phyloP scores from a whole-genome alignment of 30 jellyfish, hydroid and myxozoan genomes.

The Pseudorhiza aurosa region DNA sequence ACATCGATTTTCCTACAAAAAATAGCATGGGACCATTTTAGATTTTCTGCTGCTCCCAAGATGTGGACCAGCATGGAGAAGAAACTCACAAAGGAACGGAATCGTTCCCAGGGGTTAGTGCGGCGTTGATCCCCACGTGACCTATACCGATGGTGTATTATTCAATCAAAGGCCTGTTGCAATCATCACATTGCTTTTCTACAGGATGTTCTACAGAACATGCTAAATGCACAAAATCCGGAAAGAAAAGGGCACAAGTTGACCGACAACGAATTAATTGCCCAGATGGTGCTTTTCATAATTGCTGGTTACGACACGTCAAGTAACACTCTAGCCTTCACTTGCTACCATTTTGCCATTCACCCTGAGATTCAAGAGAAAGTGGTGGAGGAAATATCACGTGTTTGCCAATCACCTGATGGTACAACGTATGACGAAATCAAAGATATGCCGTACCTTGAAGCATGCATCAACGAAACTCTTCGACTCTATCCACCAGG shows the following conservation, averaged over 20 bases:
- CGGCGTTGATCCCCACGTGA: no score
- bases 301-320: slow-evolving; percentile 84
- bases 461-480: slow-evolving; percentile 57
- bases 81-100: no score
- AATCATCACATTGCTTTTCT: neutral
- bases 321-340: slow-evolving; percentile 36
- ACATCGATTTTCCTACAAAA: no score
- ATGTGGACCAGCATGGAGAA: no score
- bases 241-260: slow-evolving; percentile 34
- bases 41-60: no score
- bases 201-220: slow-evolving; percentile 49
- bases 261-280: slow-evolving; percentile 64
- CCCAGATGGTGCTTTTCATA: slow-evolving; percentile 50
- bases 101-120: no score
- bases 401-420: slow-evolving; percentile 27
- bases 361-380: slow-evolving; percentile 69
- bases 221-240: slow-evolving; percentile 55
- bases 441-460: slow-evolving; percentile 52
- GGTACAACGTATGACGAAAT: slow-evolving; percentile 48
- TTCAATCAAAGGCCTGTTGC: no score
- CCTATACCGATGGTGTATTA: no score
- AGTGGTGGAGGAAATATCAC: slow-evolving; percentile 58
- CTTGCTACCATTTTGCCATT: slow-evolving; percentile 65
- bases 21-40: no score
- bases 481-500: slow-evolving; percentile 69